These are phyloP conservation scores for Hyaena hyaena DNA, from an alignment of 2,113 vertebrate genomes.

Conservation along the genomic window DNA sequence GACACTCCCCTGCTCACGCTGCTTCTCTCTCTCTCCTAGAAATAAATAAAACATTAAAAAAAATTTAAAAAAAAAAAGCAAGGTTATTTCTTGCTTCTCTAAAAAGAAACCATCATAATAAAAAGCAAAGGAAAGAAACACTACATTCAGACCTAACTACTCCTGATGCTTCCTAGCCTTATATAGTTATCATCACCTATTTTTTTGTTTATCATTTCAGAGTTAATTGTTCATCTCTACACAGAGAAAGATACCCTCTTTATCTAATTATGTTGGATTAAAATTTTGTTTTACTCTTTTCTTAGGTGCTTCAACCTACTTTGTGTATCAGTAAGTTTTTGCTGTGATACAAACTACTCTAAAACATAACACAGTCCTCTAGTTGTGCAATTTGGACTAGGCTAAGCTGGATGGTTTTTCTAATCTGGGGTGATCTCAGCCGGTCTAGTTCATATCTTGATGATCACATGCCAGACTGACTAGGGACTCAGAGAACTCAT, in stretches of 20 bases:
- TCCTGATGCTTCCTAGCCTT: neutral
- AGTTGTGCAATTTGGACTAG: neutral
- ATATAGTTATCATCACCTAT: neutral
- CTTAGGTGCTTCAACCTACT: neutral
- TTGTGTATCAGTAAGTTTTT: neutral
- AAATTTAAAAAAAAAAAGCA: conserved; percentile 47
- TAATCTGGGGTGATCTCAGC: neutral
- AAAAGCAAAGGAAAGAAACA: conserved; percentile 68
- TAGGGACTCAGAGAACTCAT: neutral
- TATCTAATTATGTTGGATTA: neutral
- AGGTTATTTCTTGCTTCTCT: conserved; percentile 71
- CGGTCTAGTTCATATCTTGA: neutral
- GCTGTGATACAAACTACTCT: neutral
- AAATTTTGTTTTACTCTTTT: neutral
- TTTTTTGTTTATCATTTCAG: conserved; percentile 5
- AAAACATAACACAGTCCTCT: neutral
- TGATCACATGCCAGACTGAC: neutral
- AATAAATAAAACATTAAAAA: too few species aligned
- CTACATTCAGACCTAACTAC: neutral
- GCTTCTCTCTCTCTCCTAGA: too few species aligned
- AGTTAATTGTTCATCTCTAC: neutral
- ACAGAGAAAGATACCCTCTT: neutral
- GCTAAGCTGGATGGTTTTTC: neutral
- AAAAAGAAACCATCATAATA: conserved; percentile 69
- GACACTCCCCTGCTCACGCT: too few species aligned